phyloP scores from a whole-genome alignment of 2,888 invertebrate species.

The Ormyrus labotus region DNA sequence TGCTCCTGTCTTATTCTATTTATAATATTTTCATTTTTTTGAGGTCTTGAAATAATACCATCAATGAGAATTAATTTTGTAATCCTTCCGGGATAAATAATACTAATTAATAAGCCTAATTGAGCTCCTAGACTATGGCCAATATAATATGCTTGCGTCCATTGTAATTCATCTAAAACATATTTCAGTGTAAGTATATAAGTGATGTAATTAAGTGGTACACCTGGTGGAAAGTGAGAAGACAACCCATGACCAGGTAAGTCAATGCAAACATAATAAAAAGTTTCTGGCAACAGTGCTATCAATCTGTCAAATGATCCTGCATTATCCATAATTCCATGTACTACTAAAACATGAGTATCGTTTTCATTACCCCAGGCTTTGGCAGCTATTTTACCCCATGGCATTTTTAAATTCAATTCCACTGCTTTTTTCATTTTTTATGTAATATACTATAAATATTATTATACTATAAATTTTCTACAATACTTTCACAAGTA shows the following conservation, averaged over 20 bases:
- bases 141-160: conserved; percentile 72
- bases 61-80: conserved; percentile 76
- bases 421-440: conserved; percentile 54
- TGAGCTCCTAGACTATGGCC: conserved; percentile 78
- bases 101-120: conserved; percentile 71
- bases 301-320: conserved; percentile 75
- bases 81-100: conserved; percentile 75
- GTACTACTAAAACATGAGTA: conserved; percentile 65
- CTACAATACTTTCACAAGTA: too few relatives aligned
- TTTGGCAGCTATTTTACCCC: conserved; percentile 79
- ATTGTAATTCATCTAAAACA: conserved; percentile 72
- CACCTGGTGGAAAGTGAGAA: conserved; percentile 73
- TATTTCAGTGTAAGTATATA: conserved; percentile 68
- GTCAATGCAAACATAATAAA: conserved; percentile 74
- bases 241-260: conserved; percentile 77
- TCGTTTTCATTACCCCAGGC: conserved; percentile 67
- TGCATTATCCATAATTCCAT: conserved; percentile 75
- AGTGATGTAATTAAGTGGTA: conserved; percentile 70
- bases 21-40: conserved; percentile 63
- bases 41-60: conserved; percentile 67
- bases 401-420: conserved; percentile 77
- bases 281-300: conserved; percentile 69
- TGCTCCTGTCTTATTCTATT: conserved; percentile 70
- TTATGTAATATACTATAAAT: conserved; percentile 52
- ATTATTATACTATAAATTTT: conserved; percentile 73